Evolutionary conservation across 2,888 invertebrate species (phyloP).

Genomic region (Trachelus troglodyta): DNA sequence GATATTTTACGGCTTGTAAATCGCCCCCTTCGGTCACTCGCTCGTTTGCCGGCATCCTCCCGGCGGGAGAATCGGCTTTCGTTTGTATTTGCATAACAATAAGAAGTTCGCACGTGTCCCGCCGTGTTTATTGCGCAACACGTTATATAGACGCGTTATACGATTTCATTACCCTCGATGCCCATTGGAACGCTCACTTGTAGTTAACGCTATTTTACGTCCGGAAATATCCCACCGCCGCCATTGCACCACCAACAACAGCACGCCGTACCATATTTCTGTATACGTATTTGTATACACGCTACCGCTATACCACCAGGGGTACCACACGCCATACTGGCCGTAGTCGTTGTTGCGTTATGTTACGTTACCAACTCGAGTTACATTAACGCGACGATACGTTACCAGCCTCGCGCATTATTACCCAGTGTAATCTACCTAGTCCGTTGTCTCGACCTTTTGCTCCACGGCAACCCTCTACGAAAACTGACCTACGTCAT

Average conservation of each 20-base stretch:
- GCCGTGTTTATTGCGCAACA: background rate
- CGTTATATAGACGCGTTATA: background rate
- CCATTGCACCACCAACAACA: background rate
- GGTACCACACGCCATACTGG: background rate
- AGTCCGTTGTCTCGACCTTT: background rate
- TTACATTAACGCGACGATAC: background rate
- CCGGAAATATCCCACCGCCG: background rate
- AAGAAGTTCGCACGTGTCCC: background rate
- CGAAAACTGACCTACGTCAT: background rate
- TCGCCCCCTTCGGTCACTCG: background rate
- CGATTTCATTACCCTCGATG: background rate
- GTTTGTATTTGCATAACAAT: background rate
- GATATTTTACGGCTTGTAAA: background rate
- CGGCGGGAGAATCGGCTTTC: background rate
- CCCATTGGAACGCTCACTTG: background rate
- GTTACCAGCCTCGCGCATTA: background rate
- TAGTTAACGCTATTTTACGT: background rate
- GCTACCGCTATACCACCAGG: background rate
- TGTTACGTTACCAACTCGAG: background rate
- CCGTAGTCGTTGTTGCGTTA: background rate
- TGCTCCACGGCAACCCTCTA: background rate
- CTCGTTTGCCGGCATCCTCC: background rate
- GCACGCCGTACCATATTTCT: background rate
- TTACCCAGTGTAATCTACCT: background rate
- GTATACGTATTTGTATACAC: background rate